These are phyloP conservation scores for Physella acuta DNA, from an alignment of 1,140 invertebrate genomes.

Conservation along the genomic window DNA sequence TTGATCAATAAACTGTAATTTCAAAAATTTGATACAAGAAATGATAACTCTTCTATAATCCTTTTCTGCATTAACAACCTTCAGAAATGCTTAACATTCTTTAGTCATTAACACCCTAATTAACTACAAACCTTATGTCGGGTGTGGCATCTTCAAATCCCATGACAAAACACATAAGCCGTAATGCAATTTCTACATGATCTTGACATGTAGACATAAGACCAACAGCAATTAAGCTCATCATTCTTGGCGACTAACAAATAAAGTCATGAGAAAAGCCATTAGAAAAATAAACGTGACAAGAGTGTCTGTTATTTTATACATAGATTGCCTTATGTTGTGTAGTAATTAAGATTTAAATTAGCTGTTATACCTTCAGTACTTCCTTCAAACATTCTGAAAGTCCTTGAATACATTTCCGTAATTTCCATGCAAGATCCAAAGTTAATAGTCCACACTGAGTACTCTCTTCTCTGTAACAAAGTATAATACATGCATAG, in stretches of 20 bases:
- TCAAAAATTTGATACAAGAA: too few species aligned
- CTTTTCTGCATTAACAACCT: too few species aligned
- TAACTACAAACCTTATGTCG: conserved; percentile 15
- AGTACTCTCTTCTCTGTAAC: conserved; percentile 4
- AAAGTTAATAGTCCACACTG: background rate
- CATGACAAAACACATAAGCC: background rate
- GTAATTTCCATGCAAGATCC: conserved; percentile 1
- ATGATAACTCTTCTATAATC: too few species aligned
- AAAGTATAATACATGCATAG: too few species aligned
- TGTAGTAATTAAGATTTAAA: too few species aligned
- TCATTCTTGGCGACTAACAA: conserved; percentile 6
- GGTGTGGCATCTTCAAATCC: conserved; percentile 15
- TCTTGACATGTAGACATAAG: conserved; percentile 13
- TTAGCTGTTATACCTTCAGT: conserved; percentile 9
- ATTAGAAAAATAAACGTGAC: too few species aligned
- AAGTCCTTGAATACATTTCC: conserved; percentile 4
- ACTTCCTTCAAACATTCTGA: background rate
- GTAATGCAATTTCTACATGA: conserved; percentile 3
- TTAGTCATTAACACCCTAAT: too few species aligned
- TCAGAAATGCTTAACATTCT: too few species aligned
- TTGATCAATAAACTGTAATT: too few species aligned
- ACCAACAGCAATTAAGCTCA: conserved; percentile 7
- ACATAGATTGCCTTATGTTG: too few species aligned
- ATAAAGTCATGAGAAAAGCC: background rate
- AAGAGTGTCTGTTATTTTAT: too few species aligned